A percentile compares a stretch with the other conserved stretches of the same genome.
Evolutionary conservation across 92 coral and sea anemone genomes (phyloP).

Genomic region (Pocillopora meandrina): DNA sequence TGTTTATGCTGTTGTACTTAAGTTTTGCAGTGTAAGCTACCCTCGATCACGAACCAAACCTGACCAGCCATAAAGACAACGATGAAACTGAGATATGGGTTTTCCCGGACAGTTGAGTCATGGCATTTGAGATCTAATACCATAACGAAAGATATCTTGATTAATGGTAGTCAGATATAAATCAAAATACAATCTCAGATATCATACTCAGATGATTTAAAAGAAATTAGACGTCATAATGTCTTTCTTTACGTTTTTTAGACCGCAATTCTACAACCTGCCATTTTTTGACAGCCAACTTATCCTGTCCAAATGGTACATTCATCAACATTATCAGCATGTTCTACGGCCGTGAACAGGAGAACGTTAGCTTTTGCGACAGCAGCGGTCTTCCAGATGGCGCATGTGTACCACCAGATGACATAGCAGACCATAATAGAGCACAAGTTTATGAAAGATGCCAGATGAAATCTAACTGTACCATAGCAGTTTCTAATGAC

Average conservation of each 20-base stretch:
- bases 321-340: constrained; percentile 55
- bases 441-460: constrained; percentile 58
- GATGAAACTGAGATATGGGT: too few relatives aligned
- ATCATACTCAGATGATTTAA: too few relatives aligned
- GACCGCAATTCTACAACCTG: constrained; percentile 45
- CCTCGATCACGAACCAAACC: too few relatives aligned
- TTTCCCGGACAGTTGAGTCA: too few relatives aligned
- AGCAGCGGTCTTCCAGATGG: not conserved
- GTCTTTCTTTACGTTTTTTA: constrained; percentile 7
- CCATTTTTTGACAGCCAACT: constrained; percentile 26
- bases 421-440: constrained; percentile 48
- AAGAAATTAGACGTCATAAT: not conserved
- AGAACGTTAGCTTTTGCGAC: not conserved
- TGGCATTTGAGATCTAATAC: too few relatives aligned
- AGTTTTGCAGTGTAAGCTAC: too few relatives aligned
- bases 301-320: constrained; percentile 50
- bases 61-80: too few relatives aligned
- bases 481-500: constrained; percentile 37
- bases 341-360: constrained; percentile 49
- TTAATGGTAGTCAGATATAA: too few relatives aligned
- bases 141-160: too few relatives aligned
- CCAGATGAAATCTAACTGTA: constrained; percentile 56
- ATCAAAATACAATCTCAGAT: too few relatives aligned
- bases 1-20: too few relatives aligned
- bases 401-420: constrained; percentile 38